These are phyloP conservation scores for Anguilla japonica DNA, from an alignment of 2,113 vertebrate genomes.

Conservation along the genomic window DNA sequence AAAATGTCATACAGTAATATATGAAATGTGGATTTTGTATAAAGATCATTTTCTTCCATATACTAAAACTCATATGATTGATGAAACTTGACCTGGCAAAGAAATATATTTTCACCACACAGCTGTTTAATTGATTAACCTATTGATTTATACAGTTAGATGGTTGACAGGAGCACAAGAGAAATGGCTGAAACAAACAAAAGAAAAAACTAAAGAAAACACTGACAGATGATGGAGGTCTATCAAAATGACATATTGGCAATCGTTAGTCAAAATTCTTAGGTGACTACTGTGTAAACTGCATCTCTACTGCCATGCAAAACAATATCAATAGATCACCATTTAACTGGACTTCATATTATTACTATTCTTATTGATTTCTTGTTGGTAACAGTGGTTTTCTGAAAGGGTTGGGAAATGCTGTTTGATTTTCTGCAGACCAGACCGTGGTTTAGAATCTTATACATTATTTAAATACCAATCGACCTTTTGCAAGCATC, in stretches of 20 bases:
- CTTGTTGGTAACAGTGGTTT: neutral
- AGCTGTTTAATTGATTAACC: neutral
- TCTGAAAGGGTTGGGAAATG: neutral
- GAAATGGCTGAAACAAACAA: neutral
- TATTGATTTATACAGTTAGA: neutral
- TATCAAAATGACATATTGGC: neutral
- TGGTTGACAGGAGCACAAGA: neutral
- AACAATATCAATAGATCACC: neutral
- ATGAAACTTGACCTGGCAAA: neutral
- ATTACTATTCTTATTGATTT: neutral
- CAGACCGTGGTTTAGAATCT: neutral
- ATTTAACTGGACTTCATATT: neutral
- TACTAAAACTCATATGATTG: neutral
- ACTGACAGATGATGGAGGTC: neutral
- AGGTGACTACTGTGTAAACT: neutral
- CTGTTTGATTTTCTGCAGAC: neutral
- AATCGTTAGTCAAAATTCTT: neutral
- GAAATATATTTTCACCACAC: neutral
- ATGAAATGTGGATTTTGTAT: neutral
- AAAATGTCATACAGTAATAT: neutral
- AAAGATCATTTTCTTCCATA: neutral
- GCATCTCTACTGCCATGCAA: neutral
- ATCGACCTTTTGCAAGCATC: neutral
- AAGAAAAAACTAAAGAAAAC: neutral
- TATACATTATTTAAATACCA: slow-evolving; percentile 1